Conservation (phyloP, 1,140 invertebrate species). For the Dufourea novaeangliae region DNA sequence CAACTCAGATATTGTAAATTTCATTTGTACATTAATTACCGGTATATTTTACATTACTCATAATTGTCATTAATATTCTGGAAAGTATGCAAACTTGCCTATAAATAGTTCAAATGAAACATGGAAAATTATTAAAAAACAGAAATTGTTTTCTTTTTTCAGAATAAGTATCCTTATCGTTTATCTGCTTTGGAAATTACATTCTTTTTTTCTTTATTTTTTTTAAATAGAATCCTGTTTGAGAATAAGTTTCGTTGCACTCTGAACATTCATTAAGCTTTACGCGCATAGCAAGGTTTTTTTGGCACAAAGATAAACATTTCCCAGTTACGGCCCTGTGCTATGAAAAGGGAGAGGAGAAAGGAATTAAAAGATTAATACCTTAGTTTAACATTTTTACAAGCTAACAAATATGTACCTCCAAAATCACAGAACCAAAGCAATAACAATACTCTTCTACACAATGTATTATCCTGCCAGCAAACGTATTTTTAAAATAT, state of each 20-base stretch:
- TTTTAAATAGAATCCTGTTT: slow-evolving; percentile 40
- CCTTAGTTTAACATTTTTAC: slow-evolving; percentile 80
- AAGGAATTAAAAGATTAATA: slow-evolving; percentile 77
- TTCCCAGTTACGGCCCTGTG: slow-evolving; percentile 77
- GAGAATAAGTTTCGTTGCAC: slow-evolving; percentile 74
- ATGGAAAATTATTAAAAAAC: slow-evolving; percentile 43
- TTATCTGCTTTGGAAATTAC: slow-evolving; percentile 44
- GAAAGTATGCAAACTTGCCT: slow-evolving; percentile 62
- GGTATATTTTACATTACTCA: background rate
- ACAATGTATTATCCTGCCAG: slow-evolving; percentile 72
- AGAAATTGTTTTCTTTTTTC: slow-evolving; percentile 19
- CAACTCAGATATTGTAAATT: background rate
- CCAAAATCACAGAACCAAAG: slow-evolving; percentile 82
- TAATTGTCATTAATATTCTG: slow-evolving; percentile 72
- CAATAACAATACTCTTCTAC: slow-evolving; percentile 78
- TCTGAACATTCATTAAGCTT: slow-evolving; percentile 72
- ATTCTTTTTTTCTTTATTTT: slow-evolving; percentile 24
- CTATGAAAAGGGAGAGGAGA: slow-evolving; percentile 60
- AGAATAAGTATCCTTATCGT: slow-evolving; percentile 28
- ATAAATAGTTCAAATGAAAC: slow-evolving; percentile 41
- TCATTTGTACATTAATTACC: slow-evolving; percentile 8
- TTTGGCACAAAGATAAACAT: slow-evolving; percentile 79
- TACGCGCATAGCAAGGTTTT: slow-evolving; percentile 70
- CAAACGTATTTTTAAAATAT: slow-evolving; percentile 63
- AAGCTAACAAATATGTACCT: slow-evolving; percentile 81